Evolutionary conservation across 2,797 vertebrate genomes (phyloP).

Genomic region (Sebastes matsubarae): DNA sequence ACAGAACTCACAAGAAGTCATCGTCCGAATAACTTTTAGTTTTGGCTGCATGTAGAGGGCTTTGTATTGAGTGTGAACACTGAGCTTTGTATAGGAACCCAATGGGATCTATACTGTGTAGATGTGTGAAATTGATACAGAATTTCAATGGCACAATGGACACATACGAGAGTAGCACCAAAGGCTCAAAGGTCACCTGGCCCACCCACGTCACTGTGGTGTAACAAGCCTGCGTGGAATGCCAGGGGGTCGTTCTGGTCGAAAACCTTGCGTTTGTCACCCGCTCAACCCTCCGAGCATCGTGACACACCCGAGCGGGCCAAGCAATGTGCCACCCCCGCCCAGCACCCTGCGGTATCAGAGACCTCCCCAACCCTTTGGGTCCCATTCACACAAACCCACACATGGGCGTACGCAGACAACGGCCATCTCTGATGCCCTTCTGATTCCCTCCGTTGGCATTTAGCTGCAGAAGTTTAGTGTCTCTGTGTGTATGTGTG

Average conservation of each 20-base stretch:
- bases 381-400: conserved; percentile 76
- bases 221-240: conserved; percentile 65
- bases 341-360: conserved; percentile 63
- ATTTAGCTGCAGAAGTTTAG: conserved; percentile 71
- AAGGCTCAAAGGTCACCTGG: conserved; percentile 76
- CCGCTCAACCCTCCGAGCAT: conserved; percentile 52
- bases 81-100: conserved; percentile 16
- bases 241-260: conserved; percentile 51
- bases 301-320: conserved; percentile 68
- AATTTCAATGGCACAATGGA: conserved; percentile 67
- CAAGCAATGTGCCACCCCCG: conserved; percentile 74
- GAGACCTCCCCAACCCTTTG: conserved; percentile 61
- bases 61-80: conserved; percentile 2
- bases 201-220: conserved; percentile 79
- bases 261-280: conserved; percentile 73
- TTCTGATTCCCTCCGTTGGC: conserved; percentile 72
- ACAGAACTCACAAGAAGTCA: not conserved
- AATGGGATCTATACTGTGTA: conserved; percentile 44
- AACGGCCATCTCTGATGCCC: conserved; percentile 79
- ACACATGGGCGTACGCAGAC: conserved; percentile 76
- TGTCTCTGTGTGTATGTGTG: conserved; percentile 38
- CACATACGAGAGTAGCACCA: conserved; percentile 52
- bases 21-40: conserved; percentile 3
- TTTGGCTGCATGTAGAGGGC: not conserved
- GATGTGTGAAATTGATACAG: conserved; percentile 71